Evolutionary conservation across 2,797 vertebrate species (phyloP), one percentile per base, ranked within the genome.

Genomic region (Crax fasciolata): DNA sequence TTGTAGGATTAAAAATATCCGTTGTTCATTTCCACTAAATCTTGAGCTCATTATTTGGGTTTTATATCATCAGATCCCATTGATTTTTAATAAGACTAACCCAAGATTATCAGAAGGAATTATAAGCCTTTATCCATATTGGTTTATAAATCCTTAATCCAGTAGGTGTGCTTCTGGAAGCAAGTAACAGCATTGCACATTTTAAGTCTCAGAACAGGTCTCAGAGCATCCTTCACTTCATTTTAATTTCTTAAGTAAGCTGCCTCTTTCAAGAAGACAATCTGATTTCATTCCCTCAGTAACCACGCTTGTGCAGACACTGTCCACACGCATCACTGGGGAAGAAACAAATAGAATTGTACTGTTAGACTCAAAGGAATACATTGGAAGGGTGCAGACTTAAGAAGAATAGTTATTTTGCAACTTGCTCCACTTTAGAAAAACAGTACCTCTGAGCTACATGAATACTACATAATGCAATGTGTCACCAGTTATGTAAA

Each of bases 21-120:
- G 44, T 77, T 74, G 80, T 66, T 67, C 44, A 57, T 87, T 87
- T 73, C 61, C 52, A 83, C 59, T 74, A 61, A 87, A 85, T 41
- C 73, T 71, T 83, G 76, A 85, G 44, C 73, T 88, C 24, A 62
- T 87, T 80, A 44, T 52, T 87, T 89, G 79, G 3, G 16, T 84
- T 88, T 83, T 71, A 25, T 84, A 27, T 9, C 28, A 72, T 43
- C 80, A 51, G 28, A 75, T 86, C 58, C 70, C 83, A 62, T 54
- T 93, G 73, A 86, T 67, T 86, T 91, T 87, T 79, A 58, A 76
- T 43, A 3, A 70, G 67, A 70, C 55, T 76, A 79, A 59, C 43
- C 70, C 84, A 46, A 43, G 81, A 66, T 87, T 62, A 89, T 24
- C 43, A 82, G 39, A 35, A 92, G 44, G 35, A 76, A 62, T 18